Conservation (phyloP, 2,888 invertebrate species). For the Silvanus unidentatus region DNA sequence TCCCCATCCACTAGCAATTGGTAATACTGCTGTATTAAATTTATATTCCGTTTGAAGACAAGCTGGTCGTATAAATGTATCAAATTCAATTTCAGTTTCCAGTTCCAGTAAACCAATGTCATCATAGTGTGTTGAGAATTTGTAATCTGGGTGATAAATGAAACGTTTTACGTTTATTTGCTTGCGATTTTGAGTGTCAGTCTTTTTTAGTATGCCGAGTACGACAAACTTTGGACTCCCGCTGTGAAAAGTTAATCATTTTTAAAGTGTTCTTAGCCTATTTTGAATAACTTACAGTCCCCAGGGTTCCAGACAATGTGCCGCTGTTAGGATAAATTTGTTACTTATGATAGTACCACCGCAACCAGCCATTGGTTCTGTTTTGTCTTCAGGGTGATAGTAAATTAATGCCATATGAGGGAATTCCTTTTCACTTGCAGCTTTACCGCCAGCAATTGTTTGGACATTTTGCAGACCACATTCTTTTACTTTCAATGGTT, state of each 20-base stretch:
- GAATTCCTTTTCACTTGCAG: slow-evolving; percentile 46
- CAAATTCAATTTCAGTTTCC: slow-evolving; percentile 36
- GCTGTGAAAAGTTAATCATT: slow-evolving; percentile 34
- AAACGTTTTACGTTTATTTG: slow-evolving; percentile 27
- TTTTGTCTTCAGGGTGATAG: slow-evolving; percentile 16
- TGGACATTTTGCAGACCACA: slow-evolving; percentile 44
- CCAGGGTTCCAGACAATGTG: slow-evolving; percentile 50
- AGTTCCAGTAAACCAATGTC: slow-evolving; percentile 50
- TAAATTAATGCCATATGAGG: slow-evolving; percentile 53
- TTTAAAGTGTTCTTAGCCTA: not conserved
- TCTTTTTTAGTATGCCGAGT: slow-evolving; percentile 46
- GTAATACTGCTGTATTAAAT: slow-evolving; percentile 22
- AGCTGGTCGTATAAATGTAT: slow-evolving; percentile 46
- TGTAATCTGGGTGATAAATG: slow-evolving; percentile 44
- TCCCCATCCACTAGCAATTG: slow-evolving; percentile 50
- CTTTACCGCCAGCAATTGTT: slow-evolving; percentile 46
- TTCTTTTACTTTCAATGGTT: slow-evolving; percentile 32
- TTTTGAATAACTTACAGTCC: slow-evolving; percentile 15
- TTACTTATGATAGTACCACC: slow-evolving; percentile 62
- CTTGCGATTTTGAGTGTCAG: slow-evolving; percentile 41
- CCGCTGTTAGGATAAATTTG: slow-evolving; percentile 59
- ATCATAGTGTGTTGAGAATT: slow-evolving; percentile 42
- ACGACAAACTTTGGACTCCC: slow-evolving; percentile 42
- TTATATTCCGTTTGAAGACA: slow-evolving; percentile 38
- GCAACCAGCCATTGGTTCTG: slow-evolving; percentile 48